Evolutionary conservation across 2,797 vertebrate species (phyloP).

Genomic region (Anas flavirostris): DNA sequence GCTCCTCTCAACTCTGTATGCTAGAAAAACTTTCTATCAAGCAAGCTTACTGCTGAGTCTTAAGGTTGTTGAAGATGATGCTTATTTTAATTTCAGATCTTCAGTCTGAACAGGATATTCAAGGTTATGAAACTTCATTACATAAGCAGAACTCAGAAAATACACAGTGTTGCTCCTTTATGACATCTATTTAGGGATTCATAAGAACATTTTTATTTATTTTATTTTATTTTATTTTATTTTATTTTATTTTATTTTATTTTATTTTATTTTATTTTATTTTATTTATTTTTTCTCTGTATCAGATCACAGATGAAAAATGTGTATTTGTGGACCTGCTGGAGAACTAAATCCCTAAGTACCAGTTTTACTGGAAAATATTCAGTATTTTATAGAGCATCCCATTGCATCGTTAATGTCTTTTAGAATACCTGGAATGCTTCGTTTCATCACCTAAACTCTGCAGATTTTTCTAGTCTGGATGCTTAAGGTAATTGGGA

Average conservation of each 20-base stretch:
- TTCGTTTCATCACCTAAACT: background rate
- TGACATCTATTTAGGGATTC: slow-evolving; percentile 32
- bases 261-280: background rate
- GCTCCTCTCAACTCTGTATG: background rate
- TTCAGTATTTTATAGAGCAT: background rate
- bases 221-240: too few species aligned
- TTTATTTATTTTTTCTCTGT: background rate
- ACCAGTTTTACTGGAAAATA: background rate
- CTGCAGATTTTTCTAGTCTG: background rate
- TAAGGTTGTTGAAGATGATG: background rate
- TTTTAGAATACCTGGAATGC: background rate
- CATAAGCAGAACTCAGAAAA: slow-evolving; percentile 45
- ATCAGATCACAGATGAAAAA: background rate
- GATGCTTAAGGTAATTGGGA: background rate
- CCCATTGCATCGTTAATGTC: background rate
- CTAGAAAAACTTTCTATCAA: background rate
- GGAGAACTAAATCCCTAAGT: background rate
- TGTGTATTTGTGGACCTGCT: background rate
- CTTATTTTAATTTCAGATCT: slow-evolving; percentile 52
- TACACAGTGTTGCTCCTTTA: background rate
- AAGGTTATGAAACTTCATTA: slow-evolving; percentile 46
- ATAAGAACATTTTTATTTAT: background rate
- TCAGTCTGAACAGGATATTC: slow-evolving; percentile 30
- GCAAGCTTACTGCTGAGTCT: background rate
- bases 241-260: too few species aligned